Evolutionary conservation across 1,140 invertebrate genomes (phyloP).

Genomic region (Diuraphis noxia): DNA sequence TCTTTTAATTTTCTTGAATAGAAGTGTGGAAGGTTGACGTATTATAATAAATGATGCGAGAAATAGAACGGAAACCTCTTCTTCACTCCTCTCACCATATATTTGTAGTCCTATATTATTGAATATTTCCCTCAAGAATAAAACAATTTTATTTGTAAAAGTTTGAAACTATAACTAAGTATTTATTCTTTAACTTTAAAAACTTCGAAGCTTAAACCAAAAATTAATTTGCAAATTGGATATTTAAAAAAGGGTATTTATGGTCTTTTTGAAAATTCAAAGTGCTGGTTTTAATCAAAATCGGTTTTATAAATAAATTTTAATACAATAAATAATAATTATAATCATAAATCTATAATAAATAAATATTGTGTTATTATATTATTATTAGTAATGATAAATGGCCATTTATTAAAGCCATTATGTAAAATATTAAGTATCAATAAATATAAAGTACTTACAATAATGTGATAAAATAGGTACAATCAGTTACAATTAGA

Average conservation of each 20-base stretch:
- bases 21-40: not conserved
- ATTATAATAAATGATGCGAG: conserved; percentile 10
- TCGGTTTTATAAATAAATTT: not conserved
- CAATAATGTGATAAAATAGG: no score
- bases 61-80: not conserved
- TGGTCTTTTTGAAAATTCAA: not conserved
- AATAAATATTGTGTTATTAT: not conserved
- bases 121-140: not conserved
- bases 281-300: not conserved
- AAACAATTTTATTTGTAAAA: conserved; percentile 3
- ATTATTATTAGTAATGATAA: not conserved
- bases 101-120: not conserved
- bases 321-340: not conserved
- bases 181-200: not conserved
- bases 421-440: not conserved
- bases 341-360: no score
- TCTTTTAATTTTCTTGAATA: not conserved
- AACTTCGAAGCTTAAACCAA: not conserved
- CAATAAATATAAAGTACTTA: not conserved
- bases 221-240: not conserved
- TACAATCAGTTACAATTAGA: no score
- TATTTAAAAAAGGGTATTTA: not conserved
- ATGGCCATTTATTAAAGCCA: not conserved
- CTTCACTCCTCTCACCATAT: not conserved
- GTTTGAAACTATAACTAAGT: not conserved